Evolutionary conservation across 2,888 invertebrate species (phyloP).

Genomic region (Coleophora deauratella): DNA sequence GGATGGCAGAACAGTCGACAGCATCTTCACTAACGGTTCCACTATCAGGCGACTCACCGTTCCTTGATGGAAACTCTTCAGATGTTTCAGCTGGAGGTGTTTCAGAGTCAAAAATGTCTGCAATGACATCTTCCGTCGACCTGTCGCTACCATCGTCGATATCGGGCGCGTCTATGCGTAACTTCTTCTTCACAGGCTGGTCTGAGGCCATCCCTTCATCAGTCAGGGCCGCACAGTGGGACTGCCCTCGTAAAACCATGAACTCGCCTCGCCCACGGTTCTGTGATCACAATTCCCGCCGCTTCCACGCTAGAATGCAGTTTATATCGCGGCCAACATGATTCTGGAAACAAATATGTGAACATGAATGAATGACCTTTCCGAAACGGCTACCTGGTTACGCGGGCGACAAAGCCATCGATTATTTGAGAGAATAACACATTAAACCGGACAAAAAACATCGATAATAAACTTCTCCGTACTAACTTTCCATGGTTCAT

Average conservation of each 20-base stretch:
- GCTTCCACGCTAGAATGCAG: conserved; percentile 5
- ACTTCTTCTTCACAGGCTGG: conserved; percentile 90
- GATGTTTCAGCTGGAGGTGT: conserved; percentile 56
- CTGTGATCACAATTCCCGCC: conserved; percentile 8
- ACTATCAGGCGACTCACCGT: conserved; percentile 66
- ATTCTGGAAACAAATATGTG: conserved; percentile 59
- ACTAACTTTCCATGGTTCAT: too few relatives aligned
- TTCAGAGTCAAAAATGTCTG: conserved; percentile 56
- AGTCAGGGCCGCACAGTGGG: conserved; percentile 65
- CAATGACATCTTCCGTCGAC: conserved; percentile 65
- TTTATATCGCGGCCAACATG: conserved; percentile 30
- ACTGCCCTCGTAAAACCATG: conserved; percentile 79
- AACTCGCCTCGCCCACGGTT: conserved; percentile 24
- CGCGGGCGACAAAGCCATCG: conserved; percentile 66
- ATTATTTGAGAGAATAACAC: conserved; percentile 25
- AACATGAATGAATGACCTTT: conserved; percentile 70
- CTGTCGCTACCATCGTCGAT: conserved; percentile 71
- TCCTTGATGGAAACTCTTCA: conserved; percentile 51
- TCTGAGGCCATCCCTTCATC: conserved; percentile 81
- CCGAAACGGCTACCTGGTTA: conserved; percentile 68
- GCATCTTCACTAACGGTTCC: conserved; percentile 69
- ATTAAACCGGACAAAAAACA: neutral
- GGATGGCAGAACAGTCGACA: conserved; percentile 59
- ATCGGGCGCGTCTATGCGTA: conserved; percentile 79
- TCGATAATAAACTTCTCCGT: too few relatives aligned